These are phyloP conservation scores for Harpagifer antarcticus DNA, from an alignment of 2,797 vertebrate species.

Conservation along the genomic window DNA sequence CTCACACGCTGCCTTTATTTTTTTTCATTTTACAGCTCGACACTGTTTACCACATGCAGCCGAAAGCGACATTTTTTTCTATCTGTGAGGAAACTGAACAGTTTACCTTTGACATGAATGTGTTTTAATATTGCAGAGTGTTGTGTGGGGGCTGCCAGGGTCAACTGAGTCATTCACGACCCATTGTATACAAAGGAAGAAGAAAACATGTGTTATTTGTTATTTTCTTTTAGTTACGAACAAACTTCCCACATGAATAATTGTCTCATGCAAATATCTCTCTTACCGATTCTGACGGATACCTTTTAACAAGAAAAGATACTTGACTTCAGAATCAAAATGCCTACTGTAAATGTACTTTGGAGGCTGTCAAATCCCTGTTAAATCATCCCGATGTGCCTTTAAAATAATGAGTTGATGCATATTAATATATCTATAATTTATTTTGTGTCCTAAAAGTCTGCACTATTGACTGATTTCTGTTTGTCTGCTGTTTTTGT, in stretches of 20 bases:
- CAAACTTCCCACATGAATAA: not conserved
- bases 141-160: slow-evolving; percentile 29
- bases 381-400: not conserved
- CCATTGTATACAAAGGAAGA: slow-evolving; percentile 21
- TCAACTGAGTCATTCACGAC: slow-evolving; percentile 39
- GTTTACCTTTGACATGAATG: slow-evolving; percentile 42
- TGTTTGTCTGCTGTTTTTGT: not conserved
- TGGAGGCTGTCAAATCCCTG: not conserved
- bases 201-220: not conserved
- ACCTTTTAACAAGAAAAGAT: not conserved
- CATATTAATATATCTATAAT: not conserved
- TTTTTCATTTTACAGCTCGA: slow-evolving; percentile 47
- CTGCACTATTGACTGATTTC: not conserved
- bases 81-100: slow-evolving; percentile 41
- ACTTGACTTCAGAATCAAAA: not conserved
- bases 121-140: slow-evolving; percentile 34
- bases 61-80: slow-evolving; percentile 19
- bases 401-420: not conserved
- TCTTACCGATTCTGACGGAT: too few species aligned
- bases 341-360: not conserved
- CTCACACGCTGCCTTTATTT: slow-evolving; percentile 32
- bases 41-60: slow-evolving; percentile 49
- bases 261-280: too few species aligned
- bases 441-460: not conserved
- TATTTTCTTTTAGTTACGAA: not conserved